Base-by-base conservation (phyloP, 2,888 invertebrate species). In the Philonicus albiceps region DNA sequence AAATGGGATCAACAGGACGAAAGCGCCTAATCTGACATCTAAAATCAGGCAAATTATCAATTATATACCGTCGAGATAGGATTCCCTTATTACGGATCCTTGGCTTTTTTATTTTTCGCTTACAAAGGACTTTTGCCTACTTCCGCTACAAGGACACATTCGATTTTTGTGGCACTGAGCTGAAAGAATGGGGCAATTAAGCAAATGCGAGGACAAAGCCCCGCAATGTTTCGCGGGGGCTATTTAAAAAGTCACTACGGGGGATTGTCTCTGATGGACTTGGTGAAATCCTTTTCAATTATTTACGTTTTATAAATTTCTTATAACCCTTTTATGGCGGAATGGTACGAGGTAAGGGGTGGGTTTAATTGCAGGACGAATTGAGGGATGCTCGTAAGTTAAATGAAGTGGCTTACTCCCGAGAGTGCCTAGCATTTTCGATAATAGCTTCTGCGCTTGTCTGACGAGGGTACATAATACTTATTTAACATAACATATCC, bases 241-340 rank as follows among this genome's bases (percentile, higher is more conserved):
- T 40, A 55, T 34, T 53, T 81, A 55, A 53, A 81, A 81, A 55
- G 72, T 37, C 40, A 72, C 84, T 72, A 73, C 73, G 73, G 49
- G 43, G 72, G 8, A 22, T n/a, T 37, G 1, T 43, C 30, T 7
- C 31, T 27, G 43, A 43, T 49, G 31, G n/a, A 40, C 16, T 30
- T 31, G 30, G 30, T 7, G 27, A 53, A 80, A 53, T 53, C 80
- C 53, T 80, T 85, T 85, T 74, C 34, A 85, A 85, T 85, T 85
- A 85, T 85, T 85, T 85, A 85, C 85, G 85, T 85, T 85, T 85
- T 85, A 85, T 85, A 85, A 85, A 85, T 85, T 85, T 85, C 74
- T 85, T 73, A 85, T 85, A 85, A 85, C 85, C 85, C 85, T 85
- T 85, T 74, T 37, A 83, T 19, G n/a, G 30, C 40, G 78, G 40